A percentile compares a stretch with the other conserved stretches of the same genome.
Conservation (phyloP, 2,888 invertebrate species). For the Tridacna gigas region DNA sequence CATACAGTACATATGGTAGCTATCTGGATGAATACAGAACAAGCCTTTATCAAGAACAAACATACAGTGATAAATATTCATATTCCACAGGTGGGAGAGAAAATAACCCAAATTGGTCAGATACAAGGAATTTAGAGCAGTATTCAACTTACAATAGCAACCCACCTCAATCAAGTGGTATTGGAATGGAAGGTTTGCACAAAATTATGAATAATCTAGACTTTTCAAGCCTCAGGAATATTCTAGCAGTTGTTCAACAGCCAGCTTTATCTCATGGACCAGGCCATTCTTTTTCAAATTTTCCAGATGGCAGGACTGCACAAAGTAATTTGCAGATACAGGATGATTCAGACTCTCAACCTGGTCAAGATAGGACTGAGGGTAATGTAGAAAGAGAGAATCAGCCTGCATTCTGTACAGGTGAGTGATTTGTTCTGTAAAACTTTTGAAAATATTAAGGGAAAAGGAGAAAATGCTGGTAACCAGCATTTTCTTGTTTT, state of each 20-base stretch:
- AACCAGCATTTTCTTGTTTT: no score
- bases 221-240: conserved; percentile 60
- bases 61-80: conserved; percentile 24
- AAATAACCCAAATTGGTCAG: background rate
- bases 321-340: background rate
- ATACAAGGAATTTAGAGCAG: background rate
- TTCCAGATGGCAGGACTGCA: background rate
- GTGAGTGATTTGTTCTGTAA: conserved; percentile 15
- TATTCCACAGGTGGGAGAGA: conserved; percentile 6
- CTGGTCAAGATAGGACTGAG: conserved; percentile 2
- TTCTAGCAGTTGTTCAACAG: conserved; percentile 53
- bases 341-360: background rate
- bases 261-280: background rate
- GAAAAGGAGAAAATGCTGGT: no score
- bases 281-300: background rate
- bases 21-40: conserved; percentile 44
- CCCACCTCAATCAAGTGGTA: background rate
- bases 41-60: conserved; percentile 6
- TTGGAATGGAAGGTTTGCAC: conserved; percentile 27
- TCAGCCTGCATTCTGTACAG: conserved; percentile 54
- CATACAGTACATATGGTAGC: conserved; percentile 24
- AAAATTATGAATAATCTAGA: conserved; percentile 60
- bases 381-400: conserved; percentile 28
- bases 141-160: background rate
- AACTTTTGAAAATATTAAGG: no score